Evolutionary conservation across 2,797 vertebrate species (phyloP).

Genomic region (Natrix natrix): DNA sequence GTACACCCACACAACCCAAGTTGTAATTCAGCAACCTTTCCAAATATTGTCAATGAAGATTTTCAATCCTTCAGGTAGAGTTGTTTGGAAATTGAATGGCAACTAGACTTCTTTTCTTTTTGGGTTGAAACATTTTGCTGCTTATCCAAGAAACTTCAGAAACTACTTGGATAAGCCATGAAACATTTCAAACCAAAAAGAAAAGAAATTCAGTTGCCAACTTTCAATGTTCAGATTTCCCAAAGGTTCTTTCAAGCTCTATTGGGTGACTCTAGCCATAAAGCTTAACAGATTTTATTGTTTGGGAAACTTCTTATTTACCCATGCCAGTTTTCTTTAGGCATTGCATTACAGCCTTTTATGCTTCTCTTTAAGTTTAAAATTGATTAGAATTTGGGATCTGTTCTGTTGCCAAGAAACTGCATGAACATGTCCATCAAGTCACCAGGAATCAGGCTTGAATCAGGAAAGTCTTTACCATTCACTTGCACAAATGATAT

Average conservation of each 20-base stretch:
- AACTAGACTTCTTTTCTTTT: neutral
- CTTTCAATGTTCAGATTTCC: neutral
- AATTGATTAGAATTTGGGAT: conserved; percentile 25
- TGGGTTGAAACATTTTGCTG: neutral
- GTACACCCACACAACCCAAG: neutral
- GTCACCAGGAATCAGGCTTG: conserved; percentile 27
- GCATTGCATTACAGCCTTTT: neutral
- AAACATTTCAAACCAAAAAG: neutral
- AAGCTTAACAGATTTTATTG: neutral
- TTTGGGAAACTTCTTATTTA: neutral
- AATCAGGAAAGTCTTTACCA: neutral
- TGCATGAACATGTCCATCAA: neutral
- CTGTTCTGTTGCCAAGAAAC: neutral
- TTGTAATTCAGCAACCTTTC: neutral
- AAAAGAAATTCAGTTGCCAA: neutral
- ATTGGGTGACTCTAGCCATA: neutral
- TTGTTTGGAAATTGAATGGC: neutral
- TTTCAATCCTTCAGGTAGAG: neutral
- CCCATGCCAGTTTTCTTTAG: neutral
- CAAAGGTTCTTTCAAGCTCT: neutral
- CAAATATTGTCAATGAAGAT: neutral
- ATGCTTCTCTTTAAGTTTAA: conserved; percentile 37
- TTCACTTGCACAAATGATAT: conserved; percentile 11
- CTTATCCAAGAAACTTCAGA: neutral
- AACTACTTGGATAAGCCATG: neutral